Percentiles rank a stretch among this genome's conserved stretches.
Evolutionary conservation across 2,113 vertebrate genomes (phyloP).

Genomic region (Gavialis gangeticus): DNA sequence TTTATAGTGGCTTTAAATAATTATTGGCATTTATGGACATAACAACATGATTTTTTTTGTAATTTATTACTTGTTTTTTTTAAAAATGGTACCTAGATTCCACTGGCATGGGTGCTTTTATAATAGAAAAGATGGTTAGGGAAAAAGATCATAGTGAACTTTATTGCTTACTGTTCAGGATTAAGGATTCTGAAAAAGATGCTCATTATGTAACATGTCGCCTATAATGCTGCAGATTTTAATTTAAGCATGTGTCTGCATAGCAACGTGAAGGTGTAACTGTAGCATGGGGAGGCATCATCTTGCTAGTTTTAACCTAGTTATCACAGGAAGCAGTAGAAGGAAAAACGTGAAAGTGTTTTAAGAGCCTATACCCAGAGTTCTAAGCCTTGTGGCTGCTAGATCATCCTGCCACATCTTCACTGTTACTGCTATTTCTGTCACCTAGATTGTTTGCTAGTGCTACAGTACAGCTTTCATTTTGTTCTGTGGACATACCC

Average conservation of each 20-base stretch:
- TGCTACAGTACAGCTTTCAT: not conserved
- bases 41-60: not conserved
- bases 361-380: not conserved
- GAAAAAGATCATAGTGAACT: not conserved
- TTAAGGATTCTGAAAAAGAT: not conserved
- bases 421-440: not conserved
- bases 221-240: too few relatives aligned
- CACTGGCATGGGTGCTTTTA: not conserved
- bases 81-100: not conserved
- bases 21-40: not conserved
- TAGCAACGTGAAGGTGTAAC: not conserved
- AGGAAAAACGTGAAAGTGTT: not conserved
- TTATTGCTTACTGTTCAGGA: not conserved
- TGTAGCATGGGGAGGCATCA: fast-evolving
- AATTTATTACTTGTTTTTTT: not conserved
- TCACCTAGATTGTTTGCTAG: not conserved
- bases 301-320: not conserved
- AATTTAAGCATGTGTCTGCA: not conserved
- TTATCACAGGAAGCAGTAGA: not conserved
- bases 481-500: not conserved
- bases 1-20: not conserved
- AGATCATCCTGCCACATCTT: not conserved
- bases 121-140: not conserved
- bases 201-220: too few relatives aligned
- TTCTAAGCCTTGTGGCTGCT: not conserved